Base-by-base conservation (phyloP, 2,797 vertebrate genomes). In the Thaleichthys pacificus region DNA sequence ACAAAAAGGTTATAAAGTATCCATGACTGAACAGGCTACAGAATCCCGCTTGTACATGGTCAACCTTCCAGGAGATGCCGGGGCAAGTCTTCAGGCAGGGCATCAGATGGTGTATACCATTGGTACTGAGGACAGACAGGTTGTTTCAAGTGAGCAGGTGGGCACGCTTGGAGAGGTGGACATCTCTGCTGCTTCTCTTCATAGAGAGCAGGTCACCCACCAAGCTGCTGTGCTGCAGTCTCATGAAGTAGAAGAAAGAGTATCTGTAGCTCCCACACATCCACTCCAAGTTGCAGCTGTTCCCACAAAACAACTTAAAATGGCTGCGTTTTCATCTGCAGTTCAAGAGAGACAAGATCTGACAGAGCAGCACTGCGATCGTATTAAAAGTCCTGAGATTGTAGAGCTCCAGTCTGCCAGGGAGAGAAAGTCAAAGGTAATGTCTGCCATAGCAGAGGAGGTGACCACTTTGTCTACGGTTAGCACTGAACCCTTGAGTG, bases 1-100 rank as follows among this genome's bases (percentile, higher is more conserved):
- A 73, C 78, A 85, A 76, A 94, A 92, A 86, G 81, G 89, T 42
- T 94, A 94, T 61, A 93, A 94, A 80, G 86, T 91, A 11, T 92
- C 88, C 5, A 68, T 88, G 75, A 88, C 86, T 3, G 92, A 95
- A 49, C 93, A 95, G 72, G 88, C 90, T 4, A 94, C 91, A 1
- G 93, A 95, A 84, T 94, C 95, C 11, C 93, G 93, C 2, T 77
- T 95, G 73, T 95, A 93, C 80, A 92, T 92, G 78, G 94, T 95
- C 70, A 93, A 85, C 73, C 86, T 94, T 24, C 93, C 94, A 0
- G 93, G 92, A n/a, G 92, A 93, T 76, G 89, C 90, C 67, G 81
- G 75, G 60, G 9, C 66, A 28, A 84, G 72, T 24, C 74, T 87
- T 15, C 85, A 87, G n/a, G 78, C 84, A 67, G 80, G 76, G 17